Conservation (phyloP, 2,797 vertebrate species). For the Mus minutoides region DNA sequence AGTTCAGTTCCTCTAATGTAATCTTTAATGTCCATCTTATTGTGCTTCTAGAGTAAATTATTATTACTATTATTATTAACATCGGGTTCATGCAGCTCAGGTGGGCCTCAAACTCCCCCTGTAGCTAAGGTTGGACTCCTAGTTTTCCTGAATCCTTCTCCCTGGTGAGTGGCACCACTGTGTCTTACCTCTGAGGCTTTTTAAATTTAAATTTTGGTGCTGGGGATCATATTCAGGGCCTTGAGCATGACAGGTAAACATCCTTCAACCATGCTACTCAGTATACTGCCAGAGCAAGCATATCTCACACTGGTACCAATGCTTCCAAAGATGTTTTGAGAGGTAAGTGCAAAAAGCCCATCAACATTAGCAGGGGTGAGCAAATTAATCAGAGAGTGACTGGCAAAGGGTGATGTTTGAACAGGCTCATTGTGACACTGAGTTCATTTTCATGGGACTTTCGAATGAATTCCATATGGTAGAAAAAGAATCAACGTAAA, state of each 20-base stretch:
- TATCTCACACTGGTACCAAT: conserved; percentile 13
- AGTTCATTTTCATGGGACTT: conserved; percentile 59
- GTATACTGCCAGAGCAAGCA: neutral
- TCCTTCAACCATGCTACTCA: neutral
- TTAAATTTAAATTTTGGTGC: neutral
- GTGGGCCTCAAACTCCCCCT: neutral
- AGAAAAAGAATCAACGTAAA: conserved; percentile 62
- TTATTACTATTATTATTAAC: neutral
- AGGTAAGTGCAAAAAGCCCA: neutral
- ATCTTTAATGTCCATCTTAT: conserved; percentile 18
- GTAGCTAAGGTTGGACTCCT: neutral
- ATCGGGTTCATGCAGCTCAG: neutral
- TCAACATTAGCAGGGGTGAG: conserved; percentile 49
- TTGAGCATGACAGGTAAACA: neutral
- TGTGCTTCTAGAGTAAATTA: conserved; percentile 37
- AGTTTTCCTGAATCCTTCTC: neutral
- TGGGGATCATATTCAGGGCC: neutral
- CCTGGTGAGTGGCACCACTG: neutral
- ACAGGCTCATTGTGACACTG: conserved; percentile 26
- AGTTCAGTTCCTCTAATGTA: neutral
- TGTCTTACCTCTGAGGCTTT: neutral
- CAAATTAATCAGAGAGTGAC: conserved; percentile 50
- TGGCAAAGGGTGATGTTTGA: conserved; percentile 40
- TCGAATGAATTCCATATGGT: conserved; percentile 51
- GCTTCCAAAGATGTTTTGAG: conserved; percentile 22